Evolutionary conservation across 2,888 invertebrate genomes (phyloP).

Genomic region (Cosmorhoe ocellata): DNA sequence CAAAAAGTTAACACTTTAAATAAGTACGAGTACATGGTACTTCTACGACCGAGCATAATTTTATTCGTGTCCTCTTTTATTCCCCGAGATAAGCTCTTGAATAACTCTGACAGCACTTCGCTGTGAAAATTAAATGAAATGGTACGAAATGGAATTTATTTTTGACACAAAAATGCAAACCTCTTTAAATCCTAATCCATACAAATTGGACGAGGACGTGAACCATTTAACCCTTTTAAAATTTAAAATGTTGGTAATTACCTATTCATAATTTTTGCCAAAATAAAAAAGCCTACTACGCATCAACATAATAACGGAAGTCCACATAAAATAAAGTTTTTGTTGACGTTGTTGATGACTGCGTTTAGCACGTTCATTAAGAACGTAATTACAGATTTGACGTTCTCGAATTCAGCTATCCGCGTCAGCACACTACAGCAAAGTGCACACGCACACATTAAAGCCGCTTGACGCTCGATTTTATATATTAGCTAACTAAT

Average conservation of each 20-base stretch:
- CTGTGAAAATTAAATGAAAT: conserved; percentile 21
- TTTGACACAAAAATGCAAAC: conserved; percentile 14
- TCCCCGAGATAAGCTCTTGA: conserved; percentile 14
- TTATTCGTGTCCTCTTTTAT: conserved; percentile 22
- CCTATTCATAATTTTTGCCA: not conserved
- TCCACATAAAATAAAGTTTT: too few species aligned
- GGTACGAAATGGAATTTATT: conserved; percentile 13
- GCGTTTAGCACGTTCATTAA: too few species aligned
- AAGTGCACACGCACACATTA: too few species aligned
- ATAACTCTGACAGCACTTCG: conserved; percentile 18
- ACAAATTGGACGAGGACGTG: not conserved
- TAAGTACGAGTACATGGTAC: not conserved
- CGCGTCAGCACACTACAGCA: too few species aligned
- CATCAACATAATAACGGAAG: too few species aligned
- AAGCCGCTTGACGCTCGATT: too few species aligned
- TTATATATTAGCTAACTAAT: too few species aligned
- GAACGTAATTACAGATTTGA: too few species aligned
- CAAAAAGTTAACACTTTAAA: conserved; percentile 18
- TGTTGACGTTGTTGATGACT: too few species aligned
- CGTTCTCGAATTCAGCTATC: too few species aligned
- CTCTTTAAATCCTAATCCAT: conserved; percentile 14
- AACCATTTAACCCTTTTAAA: conserved; percentile 9
- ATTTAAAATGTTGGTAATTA: not conserved
- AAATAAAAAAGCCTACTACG: too few species aligned
- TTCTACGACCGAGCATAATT: conserved; percentile 15